Conservation (phyloP, 2,113 vertebrate genomes). For the Clarias gariepinus region DNA sequence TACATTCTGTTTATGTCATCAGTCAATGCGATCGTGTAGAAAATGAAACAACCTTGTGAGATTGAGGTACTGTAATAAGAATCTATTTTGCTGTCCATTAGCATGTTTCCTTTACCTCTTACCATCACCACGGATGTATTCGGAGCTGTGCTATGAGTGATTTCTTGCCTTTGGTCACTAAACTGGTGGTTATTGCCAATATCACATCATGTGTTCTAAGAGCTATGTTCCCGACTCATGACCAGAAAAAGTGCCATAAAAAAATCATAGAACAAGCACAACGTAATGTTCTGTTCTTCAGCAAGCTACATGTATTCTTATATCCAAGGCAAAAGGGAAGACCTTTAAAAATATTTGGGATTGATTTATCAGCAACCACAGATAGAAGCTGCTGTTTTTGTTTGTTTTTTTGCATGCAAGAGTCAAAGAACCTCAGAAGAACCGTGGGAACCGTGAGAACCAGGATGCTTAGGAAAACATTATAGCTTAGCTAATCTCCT, state of each 20-base stretch:
- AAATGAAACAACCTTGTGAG: not conserved
- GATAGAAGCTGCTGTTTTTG: too few species aligned
- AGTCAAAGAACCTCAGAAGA: too few species aligned
- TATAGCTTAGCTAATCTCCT: too few species aligned
- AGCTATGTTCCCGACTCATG: not conserved
- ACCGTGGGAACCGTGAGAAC: too few species aligned
- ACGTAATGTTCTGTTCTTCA: not conserved
- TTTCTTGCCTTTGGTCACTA: too few species aligned
- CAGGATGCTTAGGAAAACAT: too few species aligned
- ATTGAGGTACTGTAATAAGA: not conserved
- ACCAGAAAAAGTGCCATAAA: too few species aligned
- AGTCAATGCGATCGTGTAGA: not conserved
- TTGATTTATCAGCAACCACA: not conserved
- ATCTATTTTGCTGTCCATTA: not conserved
- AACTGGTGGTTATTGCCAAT: too few species aligned
- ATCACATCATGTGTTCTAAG: not conserved
- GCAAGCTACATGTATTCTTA: not conserved
- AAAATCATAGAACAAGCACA: not conserved
- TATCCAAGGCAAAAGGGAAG: not conserved
- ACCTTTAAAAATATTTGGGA: not conserved
- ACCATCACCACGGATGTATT: not conserved
- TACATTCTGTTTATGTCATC: not conserved
- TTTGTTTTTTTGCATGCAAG: too few species aligned
- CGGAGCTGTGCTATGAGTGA: too few species aligned
- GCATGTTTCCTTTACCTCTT: not conserved